Percentiles rank a stretch among this genome's conserved stretches.
phyloP scores from a whole-genome alignment of 2,888 invertebrate species.

The Tanypteryx hageni region DNA sequence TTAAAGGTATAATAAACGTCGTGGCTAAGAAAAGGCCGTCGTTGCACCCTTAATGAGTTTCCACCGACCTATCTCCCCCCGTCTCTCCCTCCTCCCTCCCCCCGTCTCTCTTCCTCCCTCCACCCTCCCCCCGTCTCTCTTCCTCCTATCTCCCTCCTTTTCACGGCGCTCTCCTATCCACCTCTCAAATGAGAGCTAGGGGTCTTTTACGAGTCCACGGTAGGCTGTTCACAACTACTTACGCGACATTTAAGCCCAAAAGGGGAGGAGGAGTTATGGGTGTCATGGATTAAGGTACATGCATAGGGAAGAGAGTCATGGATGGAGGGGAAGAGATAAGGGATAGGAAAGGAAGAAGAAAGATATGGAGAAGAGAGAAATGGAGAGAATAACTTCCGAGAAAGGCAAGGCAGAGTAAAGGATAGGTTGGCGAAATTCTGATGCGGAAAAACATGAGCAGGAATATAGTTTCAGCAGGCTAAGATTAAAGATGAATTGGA shows the following conservation, averaged over 20 bases:
- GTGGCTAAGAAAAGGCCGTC: background rate
- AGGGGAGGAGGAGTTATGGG: slow-evolving; percentile 2
- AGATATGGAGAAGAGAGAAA: background rate
- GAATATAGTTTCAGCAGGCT: too few relatives aligned
- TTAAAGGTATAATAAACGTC: background rate
- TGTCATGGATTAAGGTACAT: slow-evolving; percentile 4
- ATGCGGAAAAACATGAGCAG: too few relatives aligned
- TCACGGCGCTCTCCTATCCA: background rate
- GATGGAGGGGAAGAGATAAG: background rate
- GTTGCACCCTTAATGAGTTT: background rate
- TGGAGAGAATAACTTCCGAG: slow-evolving; percentile 19
- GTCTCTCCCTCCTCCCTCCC: too few relatives aligned
- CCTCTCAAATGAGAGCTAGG: background rate
- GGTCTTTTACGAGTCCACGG: slow-evolving; percentile 27
- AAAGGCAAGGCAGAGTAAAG: background rate
- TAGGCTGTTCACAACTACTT: slow-evolving; percentile 17
- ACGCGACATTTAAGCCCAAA: slow-evolving; percentile 28
- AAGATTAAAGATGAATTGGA: too few relatives aligned
- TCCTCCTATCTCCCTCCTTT: background rate
- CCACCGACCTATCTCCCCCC: background rate
- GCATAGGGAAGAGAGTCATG: background rate
- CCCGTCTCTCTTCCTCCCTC: too few relatives aligned
- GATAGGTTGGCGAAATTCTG: too few relatives aligned
- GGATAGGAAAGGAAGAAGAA: background rate
- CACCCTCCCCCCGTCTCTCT: background rate